phyloP scores from a whole-genome alignment of 2,797 vertebrate species.

The Catharus ustulatus region DNA sequence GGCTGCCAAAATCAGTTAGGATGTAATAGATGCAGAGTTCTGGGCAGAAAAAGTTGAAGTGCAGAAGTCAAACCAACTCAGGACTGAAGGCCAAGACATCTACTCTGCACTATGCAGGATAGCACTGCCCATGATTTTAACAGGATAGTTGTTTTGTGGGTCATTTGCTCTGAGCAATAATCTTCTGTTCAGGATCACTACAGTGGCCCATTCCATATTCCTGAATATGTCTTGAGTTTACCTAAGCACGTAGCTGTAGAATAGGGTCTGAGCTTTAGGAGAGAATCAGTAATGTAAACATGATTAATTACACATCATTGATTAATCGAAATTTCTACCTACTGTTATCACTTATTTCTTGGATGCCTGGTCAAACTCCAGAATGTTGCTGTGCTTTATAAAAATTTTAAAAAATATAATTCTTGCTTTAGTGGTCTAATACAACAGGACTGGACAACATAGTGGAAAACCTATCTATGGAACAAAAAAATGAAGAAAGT shows the following conservation, averaged over 20 bases:
- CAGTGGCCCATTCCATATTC: neutral
- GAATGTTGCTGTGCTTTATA: neutral
- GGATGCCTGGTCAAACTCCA: neutral
- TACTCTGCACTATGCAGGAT: neutral
- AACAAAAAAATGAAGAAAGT: neutral
- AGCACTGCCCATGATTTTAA: neutral
- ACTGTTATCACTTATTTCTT: neutral
- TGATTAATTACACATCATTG: neutral
- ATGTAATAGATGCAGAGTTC: neutral
- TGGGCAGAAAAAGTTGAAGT: neutral
- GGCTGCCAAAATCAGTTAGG: neutral
- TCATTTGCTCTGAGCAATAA: neutral
- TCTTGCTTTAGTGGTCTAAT: neutral
- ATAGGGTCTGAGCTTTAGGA: neutral
- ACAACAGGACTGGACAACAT: neutral
- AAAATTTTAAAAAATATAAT: no score
- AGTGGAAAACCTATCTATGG: neutral
- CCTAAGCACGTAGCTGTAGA: neutral
- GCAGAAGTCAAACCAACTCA: neutral
- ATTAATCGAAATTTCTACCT: neutral
- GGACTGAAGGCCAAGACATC: neutral
- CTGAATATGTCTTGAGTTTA: neutral
- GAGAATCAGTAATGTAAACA: neutral
- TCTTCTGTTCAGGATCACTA: neutral
- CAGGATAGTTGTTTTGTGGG: neutral